Conservation (phyloP, 2,113 vertebrate genomes). For the Cepphus grylle region DNA sequence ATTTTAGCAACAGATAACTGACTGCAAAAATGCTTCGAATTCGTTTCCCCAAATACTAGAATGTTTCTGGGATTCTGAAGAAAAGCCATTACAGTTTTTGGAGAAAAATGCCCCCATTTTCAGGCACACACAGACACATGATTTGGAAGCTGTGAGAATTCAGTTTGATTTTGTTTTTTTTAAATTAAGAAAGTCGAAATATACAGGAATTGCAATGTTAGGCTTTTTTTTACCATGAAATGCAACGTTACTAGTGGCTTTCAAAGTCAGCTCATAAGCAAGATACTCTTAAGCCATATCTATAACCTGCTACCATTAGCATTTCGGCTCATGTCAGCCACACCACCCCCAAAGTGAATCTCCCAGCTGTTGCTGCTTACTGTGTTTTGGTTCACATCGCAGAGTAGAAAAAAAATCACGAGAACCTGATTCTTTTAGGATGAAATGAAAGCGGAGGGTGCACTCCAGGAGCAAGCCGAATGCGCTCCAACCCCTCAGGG, state of each 20-base stretch:
- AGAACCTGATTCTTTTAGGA: neutral
- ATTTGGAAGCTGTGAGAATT: neutral
- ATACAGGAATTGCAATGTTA: neutral
- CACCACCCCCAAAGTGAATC: neutral
- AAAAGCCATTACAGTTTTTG: rapidly evolving
- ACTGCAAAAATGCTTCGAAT: neutral
- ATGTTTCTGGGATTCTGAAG: neutral
- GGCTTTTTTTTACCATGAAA: rapidly evolving
- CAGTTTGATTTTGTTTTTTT: rapidly evolving
- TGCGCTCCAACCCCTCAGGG: neutral
- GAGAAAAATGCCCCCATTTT: neutral
- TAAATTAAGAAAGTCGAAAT: neutral
- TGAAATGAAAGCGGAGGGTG: neutral
- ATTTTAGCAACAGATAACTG: neutral
- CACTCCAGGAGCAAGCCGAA: neutral
- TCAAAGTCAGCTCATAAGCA: neutral
- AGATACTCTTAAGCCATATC: neutral
- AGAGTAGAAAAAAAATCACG: neutral
- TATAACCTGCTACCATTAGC: neutral
- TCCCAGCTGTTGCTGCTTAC: neutral
- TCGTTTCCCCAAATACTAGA: neutral
- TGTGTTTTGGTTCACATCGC: neutral
- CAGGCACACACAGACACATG: rapidly evolving
- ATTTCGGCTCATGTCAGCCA: neutral
- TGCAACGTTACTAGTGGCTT: neutral